Conservation (phyloP, 2,797 vertebrate genomes). For the Tenualosa ilisha region DNA sequence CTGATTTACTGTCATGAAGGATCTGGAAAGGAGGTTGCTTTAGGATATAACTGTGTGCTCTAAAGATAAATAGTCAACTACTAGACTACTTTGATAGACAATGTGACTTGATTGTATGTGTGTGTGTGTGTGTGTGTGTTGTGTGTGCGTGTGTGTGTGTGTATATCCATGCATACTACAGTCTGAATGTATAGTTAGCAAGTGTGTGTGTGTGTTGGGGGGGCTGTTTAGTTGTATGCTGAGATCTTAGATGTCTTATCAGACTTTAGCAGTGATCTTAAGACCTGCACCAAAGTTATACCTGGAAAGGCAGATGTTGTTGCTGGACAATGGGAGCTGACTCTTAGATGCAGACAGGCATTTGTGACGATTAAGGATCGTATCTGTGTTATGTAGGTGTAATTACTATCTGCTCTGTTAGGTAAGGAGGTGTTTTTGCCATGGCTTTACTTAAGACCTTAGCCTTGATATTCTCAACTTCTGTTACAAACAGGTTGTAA, state of each 20-base stretch:
- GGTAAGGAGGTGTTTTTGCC: too few relatives aligned
- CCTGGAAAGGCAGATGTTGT: background rate
- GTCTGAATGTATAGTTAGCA: too few relatives aligned
- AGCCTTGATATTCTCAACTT: background rate
- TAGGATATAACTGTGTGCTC: background rate
- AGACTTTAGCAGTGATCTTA: background rate
- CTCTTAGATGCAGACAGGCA: too few relatives aligned
- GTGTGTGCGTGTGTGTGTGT: background rate
- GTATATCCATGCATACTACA: background rate
- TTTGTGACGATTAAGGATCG: too few relatives aligned
- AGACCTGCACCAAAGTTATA: background rate
- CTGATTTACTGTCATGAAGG: background rate
- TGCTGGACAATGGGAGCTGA: too few relatives aligned
- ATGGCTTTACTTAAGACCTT: background rate
- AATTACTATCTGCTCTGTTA: too few relatives aligned
- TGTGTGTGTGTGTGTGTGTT: background rate
- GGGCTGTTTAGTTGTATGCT: background rate
- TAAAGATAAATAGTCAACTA: background rate
- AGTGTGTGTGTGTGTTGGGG: background rate
- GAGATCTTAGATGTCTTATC: background rate
- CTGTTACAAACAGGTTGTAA: background rate
- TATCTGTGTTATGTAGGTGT: too few relatives aligned
- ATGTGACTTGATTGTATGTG: background rate
- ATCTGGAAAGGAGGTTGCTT: background rate
- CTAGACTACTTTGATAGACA: background rate